Conservation (phyloP, 1,140 invertebrate species). For the Rhysida immarginata region DNA sequence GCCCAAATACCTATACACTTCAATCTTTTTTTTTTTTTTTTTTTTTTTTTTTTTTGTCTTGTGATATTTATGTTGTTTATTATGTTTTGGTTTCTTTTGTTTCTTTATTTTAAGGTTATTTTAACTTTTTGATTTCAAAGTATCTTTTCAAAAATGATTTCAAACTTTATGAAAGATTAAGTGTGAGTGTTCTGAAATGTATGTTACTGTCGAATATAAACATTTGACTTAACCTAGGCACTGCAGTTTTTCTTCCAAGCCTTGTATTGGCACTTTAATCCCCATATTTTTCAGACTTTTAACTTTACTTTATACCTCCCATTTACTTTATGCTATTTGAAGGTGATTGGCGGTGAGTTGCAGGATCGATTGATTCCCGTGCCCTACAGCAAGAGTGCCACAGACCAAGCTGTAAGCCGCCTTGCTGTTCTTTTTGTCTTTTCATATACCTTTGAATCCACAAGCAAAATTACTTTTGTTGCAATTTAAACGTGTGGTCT, state of each 20-base stretch:
- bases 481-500: slow-evolving; percentile 17
- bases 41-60: too few relatives aligned
- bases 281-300: slow-evolving; percentile 1
- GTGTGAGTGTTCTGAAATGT: too few relatives aligned
- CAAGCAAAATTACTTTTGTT: not conserved
- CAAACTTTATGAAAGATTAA: too few relatives aligned
- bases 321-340: slow-evolving; percentile 57
- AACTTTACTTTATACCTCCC: slow-evolving; percentile 6
- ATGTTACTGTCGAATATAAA: too few relatives aligned
- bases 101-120: too few relatives aligned
- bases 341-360: slow-evolving; percentile 98
- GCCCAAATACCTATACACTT: too few relatives aligned
- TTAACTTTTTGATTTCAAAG: too few relatives aligned
- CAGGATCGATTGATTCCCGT: slow-evolving; percentile 98
- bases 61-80: too few relatives aligned
- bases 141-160: too few relatives aligned
- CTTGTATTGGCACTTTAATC: not conserved
- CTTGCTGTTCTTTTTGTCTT: slow-evolving; percentile 19
- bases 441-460: slow-evolving; percentile 6
- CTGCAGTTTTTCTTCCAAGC: not conserved
- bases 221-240: too few relatives aligned
- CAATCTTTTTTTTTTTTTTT: too few relatives aligned
- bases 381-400: slow-evolving; percentile 97
- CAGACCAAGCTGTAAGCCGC: slow-evolving; percentile 95
- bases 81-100: too few relatives aligned